phyloP scores from a whole-genome alignment of 2,113 vertebrate species.

The Cisticola juncidis region DNA sequence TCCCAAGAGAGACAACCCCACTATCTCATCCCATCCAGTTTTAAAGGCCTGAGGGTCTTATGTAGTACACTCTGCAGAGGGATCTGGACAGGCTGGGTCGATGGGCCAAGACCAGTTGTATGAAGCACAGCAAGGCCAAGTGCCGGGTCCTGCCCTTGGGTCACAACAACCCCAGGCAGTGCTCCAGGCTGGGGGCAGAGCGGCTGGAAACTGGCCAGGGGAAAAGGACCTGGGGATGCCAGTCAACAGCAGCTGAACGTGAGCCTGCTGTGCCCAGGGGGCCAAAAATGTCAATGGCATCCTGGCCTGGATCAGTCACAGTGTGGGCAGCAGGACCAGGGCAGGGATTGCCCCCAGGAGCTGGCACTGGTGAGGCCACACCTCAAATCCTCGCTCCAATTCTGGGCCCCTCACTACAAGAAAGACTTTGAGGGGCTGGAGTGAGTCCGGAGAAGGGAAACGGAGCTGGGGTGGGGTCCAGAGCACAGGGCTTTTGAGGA shows the following conservation, averaged over 20 bases:
- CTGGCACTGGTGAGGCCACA: fast-evolving
- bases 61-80: not conserved
- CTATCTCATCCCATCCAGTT: not conserved
- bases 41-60: not conserved
- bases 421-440: not conserved
- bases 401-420: not conserved
- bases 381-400: not conserved
- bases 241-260: not conserved
- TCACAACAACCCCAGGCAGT: not conserved
- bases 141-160: not conserved
- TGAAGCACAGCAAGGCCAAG: not conserved
- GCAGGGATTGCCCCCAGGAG: not conserved
- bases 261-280: not conserved
- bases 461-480: fast-evolving
- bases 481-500: not conserved
- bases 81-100: fast-evolving
- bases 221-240: not conserved
- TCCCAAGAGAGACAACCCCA: not conserved
- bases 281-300: not conserved
- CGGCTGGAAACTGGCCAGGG: not conserved
- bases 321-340: not conserved
- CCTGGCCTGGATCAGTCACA: not conserved
- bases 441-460: fast-evolving
- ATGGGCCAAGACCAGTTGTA: not conserved
- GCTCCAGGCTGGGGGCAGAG: not conserved